Percentiles rank a stretch among this genome's conserved stretches.
These are phyloP conservation scores for Tuberolachnus salignus DNA, from an alignment of 2,888 invertebrate species.

Conservation along the genomic window DNA sequence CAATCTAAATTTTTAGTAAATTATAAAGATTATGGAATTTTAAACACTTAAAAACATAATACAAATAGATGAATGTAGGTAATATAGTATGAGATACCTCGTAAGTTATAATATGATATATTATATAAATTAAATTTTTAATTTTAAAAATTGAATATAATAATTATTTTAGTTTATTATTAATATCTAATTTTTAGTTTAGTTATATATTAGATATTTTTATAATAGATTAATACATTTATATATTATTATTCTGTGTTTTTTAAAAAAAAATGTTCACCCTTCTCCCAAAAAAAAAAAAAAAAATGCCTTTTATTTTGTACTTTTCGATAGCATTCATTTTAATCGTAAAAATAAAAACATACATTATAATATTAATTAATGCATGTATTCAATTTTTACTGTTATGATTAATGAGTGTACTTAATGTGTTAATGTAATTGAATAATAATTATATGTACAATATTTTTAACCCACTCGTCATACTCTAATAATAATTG, in stretches of 20 bases:
- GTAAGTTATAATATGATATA: not conserved
- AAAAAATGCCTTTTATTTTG: not conserved
- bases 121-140: not conserved
- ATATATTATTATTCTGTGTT: slow-evolving; percentile 8
- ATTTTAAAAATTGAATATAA: not conserved
- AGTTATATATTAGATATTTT: slow-evolving; percentile 16
- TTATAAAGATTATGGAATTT: no score
- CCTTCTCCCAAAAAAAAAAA: no score
- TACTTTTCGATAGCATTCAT: slow-evolving; percentile 4
- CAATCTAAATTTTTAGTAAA: no score
- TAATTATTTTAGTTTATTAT: slow-evolving; percentile 10
- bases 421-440: slow-evolving; percentile 26
- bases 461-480: not conserved
- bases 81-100: slow-evolving; percentile 12
- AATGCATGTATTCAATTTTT: slow-evolving; percentile 4
- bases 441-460: not conserved
- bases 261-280: not conserved
- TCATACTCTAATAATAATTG: not conserved
- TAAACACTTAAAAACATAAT: no score
- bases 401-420: not conserved
- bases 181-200: slow-evolving; percentile 23
- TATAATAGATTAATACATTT: slow-evolving; percentile 11
- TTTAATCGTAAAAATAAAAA: no score
- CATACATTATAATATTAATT: no score
- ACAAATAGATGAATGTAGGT: not conserved